A percentile compares a stretch with the other conserved stretches of the same genome.
Evolutionary conservation across 2,797 vertebrate species (phyloP).

Genomic region (Cyclopterus lumpus): DNA sequence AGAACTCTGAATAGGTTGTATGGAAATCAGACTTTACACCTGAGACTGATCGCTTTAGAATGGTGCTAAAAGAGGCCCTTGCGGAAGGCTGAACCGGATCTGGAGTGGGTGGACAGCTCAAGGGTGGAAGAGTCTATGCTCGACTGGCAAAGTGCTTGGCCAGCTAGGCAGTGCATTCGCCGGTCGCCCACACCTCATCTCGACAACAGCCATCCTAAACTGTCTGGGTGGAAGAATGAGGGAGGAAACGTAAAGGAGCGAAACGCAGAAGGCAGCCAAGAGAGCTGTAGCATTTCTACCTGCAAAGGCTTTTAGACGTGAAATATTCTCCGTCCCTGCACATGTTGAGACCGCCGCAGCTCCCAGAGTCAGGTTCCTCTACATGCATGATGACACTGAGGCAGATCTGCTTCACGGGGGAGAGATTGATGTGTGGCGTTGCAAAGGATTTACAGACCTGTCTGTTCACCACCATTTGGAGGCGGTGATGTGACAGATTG

Average conservation of each 20-base stretch:
- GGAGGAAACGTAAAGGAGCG: constrained; percentile 20
- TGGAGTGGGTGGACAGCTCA: constrained; percentile 70
- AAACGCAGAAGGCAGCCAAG: constrained; percentile 28
- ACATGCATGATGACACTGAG: constrained; percentile 3
- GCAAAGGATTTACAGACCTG: constrained; percentile 2
- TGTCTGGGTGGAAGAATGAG: constrained; percentile 40
- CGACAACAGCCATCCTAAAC: constrained; percentile 60
- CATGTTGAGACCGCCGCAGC: constrained; percentile 29
- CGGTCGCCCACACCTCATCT: constrained; percentile 59
- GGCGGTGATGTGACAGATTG: background rate
- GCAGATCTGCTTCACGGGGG: background rate
- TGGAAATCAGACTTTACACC: constrained; percentile 53
- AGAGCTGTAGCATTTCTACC: constrained; percentile 34
- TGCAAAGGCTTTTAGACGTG: constrained; percentile 35
- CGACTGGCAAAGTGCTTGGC: constrained; percentile 53
- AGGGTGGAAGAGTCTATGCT: constrained; percentile 53
- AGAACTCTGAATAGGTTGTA: constrained; percentile 28
- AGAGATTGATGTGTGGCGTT: background rate
- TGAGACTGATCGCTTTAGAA: constrained; percentile 43
- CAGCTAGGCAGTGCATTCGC: constrained; percentile 51
- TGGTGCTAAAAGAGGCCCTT: constrained; percentile 21
- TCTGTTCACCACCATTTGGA: background rate
- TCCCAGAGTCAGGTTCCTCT: constrained; percentile 12
- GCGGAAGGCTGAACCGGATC: constrained; percentile 56
- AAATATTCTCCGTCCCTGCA: constrained; percentile 22